Conservation (phyloP, 1,140 invertebrate genomes). For the Laupala kohalensis region DNA sequence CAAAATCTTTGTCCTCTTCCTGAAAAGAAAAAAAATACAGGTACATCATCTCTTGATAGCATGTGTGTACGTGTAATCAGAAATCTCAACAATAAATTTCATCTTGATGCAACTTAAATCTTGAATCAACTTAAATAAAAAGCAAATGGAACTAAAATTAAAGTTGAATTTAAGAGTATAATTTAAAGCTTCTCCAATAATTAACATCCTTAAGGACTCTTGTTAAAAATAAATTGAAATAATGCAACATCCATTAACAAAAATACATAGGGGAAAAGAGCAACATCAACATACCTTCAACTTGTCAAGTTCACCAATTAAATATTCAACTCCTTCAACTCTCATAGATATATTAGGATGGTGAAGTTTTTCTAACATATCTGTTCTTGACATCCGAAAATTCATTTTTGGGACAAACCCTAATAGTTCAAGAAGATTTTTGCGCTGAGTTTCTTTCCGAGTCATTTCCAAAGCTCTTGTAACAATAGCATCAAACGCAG, state of each 20-base stretch:
- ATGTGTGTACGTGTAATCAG: not conserved
- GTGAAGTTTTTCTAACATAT: conserved; percentile 1
- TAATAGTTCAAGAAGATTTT: not conserved
- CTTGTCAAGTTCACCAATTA: not conserved
- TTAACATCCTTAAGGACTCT: no score
- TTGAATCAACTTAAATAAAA: no score
- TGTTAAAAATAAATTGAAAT: no score
- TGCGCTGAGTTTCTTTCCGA: not conserved
- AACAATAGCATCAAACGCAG: conserved; percentile 39
- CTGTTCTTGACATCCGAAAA: not conserved
- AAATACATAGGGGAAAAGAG: no score
- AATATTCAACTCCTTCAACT: conserved; percentile 1
- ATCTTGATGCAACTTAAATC: no score
- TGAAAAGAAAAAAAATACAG: not conserved
- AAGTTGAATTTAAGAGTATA: no score
- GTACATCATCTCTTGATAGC: not conserved
- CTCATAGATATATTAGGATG: not conserved
- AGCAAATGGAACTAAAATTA: no score
- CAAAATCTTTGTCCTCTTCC: not conserved
- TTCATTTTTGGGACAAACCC: not conserved
- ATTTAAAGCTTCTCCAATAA: no score
- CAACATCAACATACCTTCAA: conserved; percentile 3
- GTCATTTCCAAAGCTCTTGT: not conserved
- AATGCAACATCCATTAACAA: no score
- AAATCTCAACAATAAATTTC: not conserved